These are phyloP conservation scores for Diaphora mendica DNA, from an alignment of 2,888 invertebrate genomes.

Conservation along the genomic window DNA sequence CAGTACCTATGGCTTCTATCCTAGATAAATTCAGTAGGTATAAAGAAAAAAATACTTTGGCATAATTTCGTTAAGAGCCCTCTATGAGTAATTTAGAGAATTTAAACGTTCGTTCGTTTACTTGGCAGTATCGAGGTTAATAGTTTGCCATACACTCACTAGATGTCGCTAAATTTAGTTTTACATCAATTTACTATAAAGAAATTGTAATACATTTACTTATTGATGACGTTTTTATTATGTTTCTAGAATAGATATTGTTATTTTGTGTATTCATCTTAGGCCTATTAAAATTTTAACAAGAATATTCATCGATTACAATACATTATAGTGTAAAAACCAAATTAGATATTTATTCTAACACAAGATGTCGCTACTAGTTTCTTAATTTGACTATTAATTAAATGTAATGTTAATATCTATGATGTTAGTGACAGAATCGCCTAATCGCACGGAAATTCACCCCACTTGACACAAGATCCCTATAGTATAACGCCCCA, in stretches of 20 bases:
- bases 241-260: not conserved
- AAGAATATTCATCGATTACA: no score
- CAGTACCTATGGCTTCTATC: not conserved
- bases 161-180: constrained; percentile 31
- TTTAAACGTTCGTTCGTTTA: not conserved
- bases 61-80: not conserved
- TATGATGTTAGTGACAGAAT: no score
- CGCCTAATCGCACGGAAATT: no score
- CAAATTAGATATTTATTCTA: not conserved
- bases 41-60: not conserved
- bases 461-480: no score
- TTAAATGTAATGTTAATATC: no score
- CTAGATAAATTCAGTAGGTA: not conserved
- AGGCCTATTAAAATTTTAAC: not conserved
- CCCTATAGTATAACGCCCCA: no score
- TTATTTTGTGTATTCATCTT: not conserved
- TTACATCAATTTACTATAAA: not conserved
- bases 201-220: not conserved
- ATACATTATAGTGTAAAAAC: no score
- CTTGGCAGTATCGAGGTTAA: not conserved
- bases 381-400: no score
- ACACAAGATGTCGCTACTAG: not conserved
- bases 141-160: not conserved
- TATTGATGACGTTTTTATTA: not conserved
- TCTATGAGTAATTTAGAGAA: not conserved